Percentiles rank a stretch among this genome's conserved stretches.
Conservation (phyloP, 1,140 invertebrate genomes). For the Bombus affinis region DNA sequence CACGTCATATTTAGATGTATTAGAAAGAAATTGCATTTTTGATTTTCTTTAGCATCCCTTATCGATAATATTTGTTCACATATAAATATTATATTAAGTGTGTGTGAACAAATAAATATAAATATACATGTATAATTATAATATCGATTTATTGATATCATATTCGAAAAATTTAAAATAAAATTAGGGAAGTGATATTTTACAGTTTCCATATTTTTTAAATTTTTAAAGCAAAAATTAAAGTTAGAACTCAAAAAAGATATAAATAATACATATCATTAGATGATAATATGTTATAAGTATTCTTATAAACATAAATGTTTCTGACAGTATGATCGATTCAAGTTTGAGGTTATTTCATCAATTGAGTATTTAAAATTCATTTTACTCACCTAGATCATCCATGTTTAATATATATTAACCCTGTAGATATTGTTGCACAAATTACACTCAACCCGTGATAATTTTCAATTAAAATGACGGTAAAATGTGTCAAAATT, state of each 20-base stretch:
- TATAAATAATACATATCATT: neutral
- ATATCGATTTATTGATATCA: neutral
- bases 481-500: neutral
- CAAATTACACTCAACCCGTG: slow-evolving; percentile 3
- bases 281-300: neutral
- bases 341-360: slow-evolving; percentile 61
- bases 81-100: neutral
- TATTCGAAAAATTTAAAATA: neutral
- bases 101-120: neutral
- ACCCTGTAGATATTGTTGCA: neutral
- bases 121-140: neutral
- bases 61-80: neutral
- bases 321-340: slow-evolving; percentile 16
- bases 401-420: slow-evolving; percentile 64
- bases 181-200: neutral
- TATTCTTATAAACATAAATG: neutral
- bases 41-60: neutral
- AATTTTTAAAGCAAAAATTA: neutral
- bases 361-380: neutral
- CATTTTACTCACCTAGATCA: slow-evolving; percentile 70
- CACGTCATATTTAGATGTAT: neutral
- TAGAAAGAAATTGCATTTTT: neutral
- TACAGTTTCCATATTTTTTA: neutral
- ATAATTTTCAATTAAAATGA: slow-evolving; percentile 7
- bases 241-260: neutral